phyloP scores from a whole-genome alignment of 2,797 vertebrate genomes.

The Lutjanus campechanus region DNA sequence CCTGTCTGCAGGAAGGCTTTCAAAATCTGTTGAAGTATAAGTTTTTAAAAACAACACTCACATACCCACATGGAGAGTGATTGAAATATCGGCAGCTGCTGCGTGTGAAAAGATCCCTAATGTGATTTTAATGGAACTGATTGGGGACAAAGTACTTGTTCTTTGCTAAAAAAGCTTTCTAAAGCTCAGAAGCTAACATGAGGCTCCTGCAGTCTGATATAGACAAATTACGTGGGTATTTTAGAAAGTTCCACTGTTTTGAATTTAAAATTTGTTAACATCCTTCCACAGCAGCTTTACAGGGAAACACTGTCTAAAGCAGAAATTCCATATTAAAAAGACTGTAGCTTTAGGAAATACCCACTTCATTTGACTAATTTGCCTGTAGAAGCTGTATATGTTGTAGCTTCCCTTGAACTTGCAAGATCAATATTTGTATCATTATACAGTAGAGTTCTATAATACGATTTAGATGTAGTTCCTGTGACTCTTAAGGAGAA shows the following conservation, averaged over 20 bases:
- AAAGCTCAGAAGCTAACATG: neutral
- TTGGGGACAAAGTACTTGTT: neutral
- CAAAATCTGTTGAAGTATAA: neutral
- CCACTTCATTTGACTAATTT: neutral
- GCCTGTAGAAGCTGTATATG: neutral
- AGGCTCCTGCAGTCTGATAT: neutral
- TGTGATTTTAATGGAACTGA: neutral
- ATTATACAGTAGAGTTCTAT: too few relatives aligned
- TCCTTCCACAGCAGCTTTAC: neutral
- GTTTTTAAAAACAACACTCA: neutral
- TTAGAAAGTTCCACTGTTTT: neutral
- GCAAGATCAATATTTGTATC: neutral
- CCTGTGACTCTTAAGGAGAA: too few relatives aligned
- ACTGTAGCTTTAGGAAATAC: neutral
- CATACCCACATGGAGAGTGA: neutral
- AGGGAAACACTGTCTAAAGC: neutral
- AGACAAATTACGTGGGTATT: neutral
- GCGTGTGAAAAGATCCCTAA: neutral
- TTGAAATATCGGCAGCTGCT: neutral
- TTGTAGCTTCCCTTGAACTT: neutral
- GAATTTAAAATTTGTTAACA: neutral
- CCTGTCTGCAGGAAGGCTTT: neutral
- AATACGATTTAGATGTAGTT: too few relatives aligned
- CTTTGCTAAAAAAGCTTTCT: neutral
- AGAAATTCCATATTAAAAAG: neutral